Base-by-base conservation (phyloP, 1,140 invertebrate species). In the Theocolax elegans region DNA sequence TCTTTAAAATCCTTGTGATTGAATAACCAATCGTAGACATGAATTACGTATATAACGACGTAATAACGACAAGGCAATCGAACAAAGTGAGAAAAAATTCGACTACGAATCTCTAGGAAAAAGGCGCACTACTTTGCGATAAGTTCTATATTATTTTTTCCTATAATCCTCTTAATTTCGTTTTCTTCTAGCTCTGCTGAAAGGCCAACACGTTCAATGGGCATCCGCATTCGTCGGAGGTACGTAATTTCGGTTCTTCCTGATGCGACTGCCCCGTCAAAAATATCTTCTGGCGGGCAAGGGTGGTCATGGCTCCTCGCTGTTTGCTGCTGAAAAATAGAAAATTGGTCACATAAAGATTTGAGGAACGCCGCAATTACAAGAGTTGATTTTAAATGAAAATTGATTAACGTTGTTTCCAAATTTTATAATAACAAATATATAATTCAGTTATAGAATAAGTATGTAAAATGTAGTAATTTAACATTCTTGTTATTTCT, bases 201-300 rank as follows among this genome's bases (percentile, higher is more conserved):
- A 51, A 64, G 62, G 62, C 48, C 48, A 51, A 40, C 27, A 27
- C 7, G 29, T 29, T 19, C 38, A 67, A 54, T 62, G 58, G 48
- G 40, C 19, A 13, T 69, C 49, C 13, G 48, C 23, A 10, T 62
- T 25, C 21, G 21, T 31, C 27, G 49, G 60, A 56, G 60, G 51
- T 64, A 63, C 35, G 17, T 31, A 65, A 15, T 71, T 59, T 40
- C 31, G 51, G 25, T 71, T 71, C 44, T 71, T 71, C 44, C 51
- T 46, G 13, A 71, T 69, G 31, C 67, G 68, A 64, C 42, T 72
- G 59, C 35, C 56, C 51, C 71, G 54, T 76, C 68, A 79, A 59
- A 77, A 76, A 67, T 80, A 79, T 15, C 77, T 76, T 66, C 76
- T 76, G 19, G 72, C 69, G 19, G 78, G 75, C 64, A 77, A 62